Evolutionary conservation across 2,888 invertebrate species (phyloP), one percentile per base, ranked within the genome.

Genomic region (Diaprepes abbreviatus): DNA sequence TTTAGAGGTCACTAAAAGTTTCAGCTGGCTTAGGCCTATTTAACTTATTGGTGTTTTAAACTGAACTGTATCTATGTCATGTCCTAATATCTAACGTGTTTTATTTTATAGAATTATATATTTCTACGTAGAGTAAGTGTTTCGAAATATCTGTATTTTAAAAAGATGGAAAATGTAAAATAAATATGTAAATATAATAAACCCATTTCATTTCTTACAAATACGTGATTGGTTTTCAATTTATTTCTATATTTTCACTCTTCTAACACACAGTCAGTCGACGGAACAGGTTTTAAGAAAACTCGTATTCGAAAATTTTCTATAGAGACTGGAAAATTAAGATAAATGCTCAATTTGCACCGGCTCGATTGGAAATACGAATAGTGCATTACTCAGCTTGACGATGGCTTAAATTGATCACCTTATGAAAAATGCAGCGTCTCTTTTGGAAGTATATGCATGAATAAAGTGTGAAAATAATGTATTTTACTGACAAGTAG

Each of bases 321-420:
- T 12, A 38, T 19, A 52, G 48, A 7, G 24, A 48, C 19, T 62
- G 62, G 50, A 50, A 24, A 63, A 63, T 63, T 63, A 63, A 54
- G 54, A 63, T 63, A 36, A 43, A 63, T 63, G 63, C 54, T 54
- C 63, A 16, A 63, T 63, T 63, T 63, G 17, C 63, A n/a, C 33
- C 31, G 38, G 52, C 14, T 63, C 54, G 63, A 48, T 60, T 60
- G 60, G 35, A 60, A 60, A 60, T 48, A 16, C 60, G 60, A 60
- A 35, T 48, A 36, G 9, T 59, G 31, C 62, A 62, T 62, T 50
- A 63, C 54, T 60, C 60, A 63, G 43, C 14, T 40, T 54, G 31
- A 24, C 54, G 17, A 28, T 35, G 28, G 35, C 28, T 54, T 63
- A 63, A 63, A 63, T 52, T 54, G 63, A 63, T 63, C 33, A 38